Evolutionary conservation across 2,113 vertebrate species (phyloP).

Genomic region (Oncorhynchus tshawytscha): DNA sequence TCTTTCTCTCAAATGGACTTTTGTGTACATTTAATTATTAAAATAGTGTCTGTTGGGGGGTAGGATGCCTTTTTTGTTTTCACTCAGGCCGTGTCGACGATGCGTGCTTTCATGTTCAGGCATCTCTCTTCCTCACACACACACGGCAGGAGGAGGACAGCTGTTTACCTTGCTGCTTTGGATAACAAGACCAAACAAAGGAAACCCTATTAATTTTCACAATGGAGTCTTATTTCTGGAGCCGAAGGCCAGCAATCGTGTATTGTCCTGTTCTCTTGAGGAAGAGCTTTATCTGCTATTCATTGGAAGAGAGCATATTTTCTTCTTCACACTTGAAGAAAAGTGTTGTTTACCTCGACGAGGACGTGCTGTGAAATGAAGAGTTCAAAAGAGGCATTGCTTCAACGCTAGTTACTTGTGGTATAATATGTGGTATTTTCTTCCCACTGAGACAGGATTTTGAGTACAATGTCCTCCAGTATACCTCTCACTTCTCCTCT

Average conservation of each 20-base stretch:
- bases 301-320: neutral
- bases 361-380: neutral
- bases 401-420: neutral
- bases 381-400: neutral
- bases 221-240: constrained; percentile 9
- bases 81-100: neutral
- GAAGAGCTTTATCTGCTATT: constrained; percentile 9
- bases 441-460: neutral
- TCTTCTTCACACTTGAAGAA: neutral
- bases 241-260: constrained; percentile 23
- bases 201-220: constrained; percentile 11
- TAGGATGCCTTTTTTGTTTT: neutral
- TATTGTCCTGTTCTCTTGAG: constrained; percentile 11
- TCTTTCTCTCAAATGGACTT: constrained; percentile 51
- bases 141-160: neutral
- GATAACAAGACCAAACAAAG: too few species aligned
- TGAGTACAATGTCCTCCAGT: neutral
- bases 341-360: neutral
- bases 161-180: too few species aligned
- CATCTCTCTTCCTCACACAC: neutral
- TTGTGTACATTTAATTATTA: constrained; percentile 64
- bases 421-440: neutral
- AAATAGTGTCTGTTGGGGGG: constrained; percentile 45
- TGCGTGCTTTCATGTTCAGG: neutral
- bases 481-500: neutral